These are phyloP conservation scores for Catostomus latipinnis DNA, from an alignment of 2,797 vertebrate species.

Conservation along the genomic window DNA sequence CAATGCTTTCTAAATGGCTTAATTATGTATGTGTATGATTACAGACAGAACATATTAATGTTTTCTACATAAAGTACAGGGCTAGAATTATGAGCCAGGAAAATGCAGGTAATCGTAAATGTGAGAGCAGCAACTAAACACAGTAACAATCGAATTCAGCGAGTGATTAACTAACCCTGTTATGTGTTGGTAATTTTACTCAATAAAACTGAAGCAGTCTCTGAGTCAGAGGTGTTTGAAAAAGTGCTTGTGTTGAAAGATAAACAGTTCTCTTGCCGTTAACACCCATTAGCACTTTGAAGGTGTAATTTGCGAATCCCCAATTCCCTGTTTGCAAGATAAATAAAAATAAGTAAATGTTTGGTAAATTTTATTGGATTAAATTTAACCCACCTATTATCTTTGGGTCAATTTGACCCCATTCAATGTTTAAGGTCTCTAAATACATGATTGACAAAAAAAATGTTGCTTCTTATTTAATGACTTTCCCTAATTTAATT, in stretches of 20 bases:
- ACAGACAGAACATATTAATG: not conserved
- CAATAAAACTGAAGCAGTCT: not conserved
- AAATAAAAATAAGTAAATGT: not conserved
- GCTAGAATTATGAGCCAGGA: too few relatives aligned
- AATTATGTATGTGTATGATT: slow-evolving; percentile 1
- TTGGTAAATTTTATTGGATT: not conserved
- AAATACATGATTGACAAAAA: too few relatives aligned
- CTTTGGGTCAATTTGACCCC: too few relatives aligned
- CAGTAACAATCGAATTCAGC: not conserved
- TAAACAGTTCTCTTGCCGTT: slow-evolving; percentile 4
- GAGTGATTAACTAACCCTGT: not conserved
- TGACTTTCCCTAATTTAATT: too few relatives aligned
- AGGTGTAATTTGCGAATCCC: not conserved
- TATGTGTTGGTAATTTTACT: not conserved
- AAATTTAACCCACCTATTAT: not conserved
- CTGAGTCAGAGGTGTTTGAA: not conserved
- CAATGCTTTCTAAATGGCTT: not conserved
- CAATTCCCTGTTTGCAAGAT: not conserved
- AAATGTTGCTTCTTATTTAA: too few relatives aligned
- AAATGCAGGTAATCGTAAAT: too few relatives aligned
- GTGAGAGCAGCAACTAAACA: too few relatives aligned
- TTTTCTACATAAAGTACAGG: not conserved
- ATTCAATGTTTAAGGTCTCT: too few relatives aligned
- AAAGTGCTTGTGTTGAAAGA: not conserved
- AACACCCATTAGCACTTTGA: not conserved